A percentile compares a stretch with the other conserved stretches of the same genome.
Conservation (phyloP, 2,888 invertebrate species). For the Patella ulyssiponensis region DNA sequence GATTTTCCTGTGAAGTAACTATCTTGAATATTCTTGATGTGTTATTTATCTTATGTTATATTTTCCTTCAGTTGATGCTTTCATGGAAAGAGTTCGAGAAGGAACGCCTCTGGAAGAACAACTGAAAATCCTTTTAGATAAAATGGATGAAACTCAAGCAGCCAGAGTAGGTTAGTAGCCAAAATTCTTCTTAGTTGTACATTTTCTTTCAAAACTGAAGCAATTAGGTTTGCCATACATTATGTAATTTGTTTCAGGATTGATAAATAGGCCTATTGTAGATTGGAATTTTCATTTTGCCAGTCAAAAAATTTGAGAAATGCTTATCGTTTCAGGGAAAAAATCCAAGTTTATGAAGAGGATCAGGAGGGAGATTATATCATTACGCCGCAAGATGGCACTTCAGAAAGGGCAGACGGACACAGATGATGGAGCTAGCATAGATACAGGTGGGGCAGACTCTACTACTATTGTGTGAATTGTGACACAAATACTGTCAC, state of each 20-base stretch:
- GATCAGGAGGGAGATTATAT: conserved; percentile 75
- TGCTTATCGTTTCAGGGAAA: conserved; percentile 46
- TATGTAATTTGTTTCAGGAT: too few relatives aligned
- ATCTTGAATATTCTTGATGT: neutral
- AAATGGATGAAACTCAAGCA: conserved; percentile 76
- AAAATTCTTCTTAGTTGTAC: neutral
- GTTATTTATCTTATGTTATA: neutral
- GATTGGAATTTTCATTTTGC: too few relatives aligned
- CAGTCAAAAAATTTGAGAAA: neutral
- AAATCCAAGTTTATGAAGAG: conserved; percentile 67
- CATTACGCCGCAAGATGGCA: conserved; percentile 71
- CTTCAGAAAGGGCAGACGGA: conserved; percentile 62
- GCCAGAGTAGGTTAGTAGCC: neutral
- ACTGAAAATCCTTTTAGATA: conserved; percentile 76
- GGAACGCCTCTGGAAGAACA: conserved; percentile 71
- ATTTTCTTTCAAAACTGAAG: too few relatives aligned
- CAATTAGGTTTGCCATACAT: too few relatives aligned
- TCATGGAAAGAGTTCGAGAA: conserved; percentile 65
- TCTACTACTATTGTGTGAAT: too few relatives aligned
- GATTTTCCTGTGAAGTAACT: neutral
- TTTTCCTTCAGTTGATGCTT: conserved; percentile 67
- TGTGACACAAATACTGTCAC: too few relatives aligned
- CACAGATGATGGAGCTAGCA: conserved; percentile 44
- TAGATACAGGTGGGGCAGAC: conserved; percentile 48
- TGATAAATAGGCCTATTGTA: too few relatives aligned